A percentile compares a stretch with the other conserved stretches of the same genome.
Evolutionary conservation across 1,140 invertebrate species (phyloP).

Genomic region (Drosophila nikananu): DNA sequence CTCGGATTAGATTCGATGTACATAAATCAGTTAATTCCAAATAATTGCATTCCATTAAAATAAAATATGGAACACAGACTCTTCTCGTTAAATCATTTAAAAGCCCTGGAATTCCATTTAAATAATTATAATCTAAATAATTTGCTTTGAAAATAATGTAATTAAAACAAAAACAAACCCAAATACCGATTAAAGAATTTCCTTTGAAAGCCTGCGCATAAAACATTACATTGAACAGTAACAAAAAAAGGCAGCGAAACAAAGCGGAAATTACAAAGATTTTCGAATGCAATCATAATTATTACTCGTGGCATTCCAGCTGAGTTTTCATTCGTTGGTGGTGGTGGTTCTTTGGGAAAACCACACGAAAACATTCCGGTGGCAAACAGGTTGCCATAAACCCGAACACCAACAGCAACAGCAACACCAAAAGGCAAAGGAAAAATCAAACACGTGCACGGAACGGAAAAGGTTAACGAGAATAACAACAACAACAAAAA

Average conservation of each 20-base stretch:
- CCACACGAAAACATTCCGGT: constrained; percentile 63
- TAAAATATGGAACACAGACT: background rate
- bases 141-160: background rate
- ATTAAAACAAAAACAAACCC: background rate
- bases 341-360: constrained; percentile 29
- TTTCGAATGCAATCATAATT: constrained; percentile 53
- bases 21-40: background rate
- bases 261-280: constrained; percentile 31
- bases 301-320: constrained; percentile 41
- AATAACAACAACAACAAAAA: constrained; percentile 16
- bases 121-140: background rate
- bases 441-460: constrained; percentile 50
- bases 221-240: constrained; percentile 2
- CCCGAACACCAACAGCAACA: constrained; percentile 14
- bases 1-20: background rate
- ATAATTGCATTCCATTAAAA: background rate
- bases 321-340: constrained; percentile 31
- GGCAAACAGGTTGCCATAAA: constrained; percentile 74
- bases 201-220: constrained; percentile 8
- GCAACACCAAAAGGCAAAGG: background rate
- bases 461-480: constrained; percentile 51
- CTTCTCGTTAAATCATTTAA: background rate
- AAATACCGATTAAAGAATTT: constrained; percentile 23
- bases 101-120: background rate
- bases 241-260: constrained; percentile 5